phyloP scores from a whole-genome alignment of 1,140 invertebrate genomes.

The Calliphora vicina region DNA sequence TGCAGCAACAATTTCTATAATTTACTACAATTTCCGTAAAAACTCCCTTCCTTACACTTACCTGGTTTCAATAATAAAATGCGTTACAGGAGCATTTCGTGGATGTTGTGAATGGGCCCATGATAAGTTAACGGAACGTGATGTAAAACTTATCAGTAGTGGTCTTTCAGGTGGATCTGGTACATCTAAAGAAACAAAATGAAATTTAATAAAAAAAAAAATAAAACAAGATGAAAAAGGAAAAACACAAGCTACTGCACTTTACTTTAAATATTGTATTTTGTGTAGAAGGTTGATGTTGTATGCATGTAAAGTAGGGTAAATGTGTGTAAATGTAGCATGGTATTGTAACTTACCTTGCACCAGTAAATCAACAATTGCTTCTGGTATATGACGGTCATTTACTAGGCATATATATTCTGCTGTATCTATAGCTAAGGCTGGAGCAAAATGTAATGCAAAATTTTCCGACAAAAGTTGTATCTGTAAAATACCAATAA shows the following conservation, averaged over 20 bases:
- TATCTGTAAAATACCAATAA: slow-evolving; percentile 62
- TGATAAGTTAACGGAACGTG: slow-evolving; percentile 76
- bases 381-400: slow-evolving; percentile 70
- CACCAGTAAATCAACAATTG: slow-evolving; percentile 71
- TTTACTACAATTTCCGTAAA: neutral
- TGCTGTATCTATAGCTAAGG: slow-evolving; percentile 70
- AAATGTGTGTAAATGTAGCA: neutral
- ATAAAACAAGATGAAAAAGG: too few species aligned
- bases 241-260: neutral
- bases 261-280: neutral
- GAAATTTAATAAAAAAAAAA: slow-evolving; percentile 11
- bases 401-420: slow-evolving; percentile 76
- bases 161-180: slow-evolving; percentile 77
- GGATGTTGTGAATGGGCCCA: slow-evolving; percentile 77
- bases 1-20: neutral
- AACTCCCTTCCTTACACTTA: slow-evolving; percentile 64
- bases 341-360: slow-evolving; percentile 67
- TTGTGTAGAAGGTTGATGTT: neutral
- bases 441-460: slow-evolving; percentile 71
- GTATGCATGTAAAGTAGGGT: neutral
- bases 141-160: slow-evolving; percentile 76
- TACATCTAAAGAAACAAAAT: slow-evolving; percentile 67
- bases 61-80: slow-evolving; percentile 79
- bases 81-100: slow-evolving; percentile 74
- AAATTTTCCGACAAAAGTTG: slow-evolving; percentile 70